Evolutionary conservation across 2,797 vertebrate genomes (phyloP).

Genomic region (Syndactyla subalaris): DNA sequence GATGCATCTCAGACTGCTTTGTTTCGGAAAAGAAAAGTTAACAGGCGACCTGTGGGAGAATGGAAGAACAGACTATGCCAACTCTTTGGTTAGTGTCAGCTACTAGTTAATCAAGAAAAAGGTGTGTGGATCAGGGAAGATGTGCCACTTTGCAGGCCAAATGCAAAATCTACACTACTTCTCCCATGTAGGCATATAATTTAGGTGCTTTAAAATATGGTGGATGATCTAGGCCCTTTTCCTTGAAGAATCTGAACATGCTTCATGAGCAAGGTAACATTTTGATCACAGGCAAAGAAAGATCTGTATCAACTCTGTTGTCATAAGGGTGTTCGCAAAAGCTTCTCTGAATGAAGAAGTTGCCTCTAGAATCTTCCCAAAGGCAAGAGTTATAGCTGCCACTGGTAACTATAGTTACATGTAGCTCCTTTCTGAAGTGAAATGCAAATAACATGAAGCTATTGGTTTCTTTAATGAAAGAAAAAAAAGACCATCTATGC

Average conservation of each 20-base stretch:
- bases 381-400: constrained; percentile 20
- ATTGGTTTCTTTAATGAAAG: constrained; percentile 36
- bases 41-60: rapidly evolving
- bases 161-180: not conserved
- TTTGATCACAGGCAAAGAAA: not conserved
- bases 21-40: not conserved
- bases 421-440: constrained; percentile 40
- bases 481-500: not conserved
- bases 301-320: not conserved
- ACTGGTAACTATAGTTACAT: constrained; percentile 75
- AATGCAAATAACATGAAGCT: constrained; percentile 50
- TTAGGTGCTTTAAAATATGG: not conserved
- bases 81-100: not conserved
- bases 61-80: not conserved
- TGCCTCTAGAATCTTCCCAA: constrained; percentile 39
- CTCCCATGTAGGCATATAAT: not conserved
- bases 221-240: not conserved
- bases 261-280: not conserved
- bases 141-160: not conserved
- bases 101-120: not conserved
- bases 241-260: not conserved
- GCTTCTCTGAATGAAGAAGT: constrained; percentile 37
- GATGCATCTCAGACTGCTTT: not conserved
- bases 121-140: not conserved
- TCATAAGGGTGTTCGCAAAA: constrained; percentile 17